Conservation (phyloP, 2,797 vertebrate species). For the Garrulus glandarius region DNA sequence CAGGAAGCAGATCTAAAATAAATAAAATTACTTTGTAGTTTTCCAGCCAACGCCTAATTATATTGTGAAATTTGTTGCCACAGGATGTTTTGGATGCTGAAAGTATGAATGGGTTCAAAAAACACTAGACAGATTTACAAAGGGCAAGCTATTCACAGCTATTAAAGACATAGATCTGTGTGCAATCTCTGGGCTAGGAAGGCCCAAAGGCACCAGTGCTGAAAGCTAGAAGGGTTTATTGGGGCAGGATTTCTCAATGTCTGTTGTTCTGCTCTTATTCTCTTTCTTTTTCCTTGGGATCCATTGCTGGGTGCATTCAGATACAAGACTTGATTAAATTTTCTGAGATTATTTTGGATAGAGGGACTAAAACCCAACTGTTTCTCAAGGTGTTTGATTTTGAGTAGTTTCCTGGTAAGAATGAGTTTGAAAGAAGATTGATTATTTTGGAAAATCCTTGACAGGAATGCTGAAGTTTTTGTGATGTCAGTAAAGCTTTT, state of each 20-base stretch:
- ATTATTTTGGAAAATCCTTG: neutral
- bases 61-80: conserved; percentile 65
- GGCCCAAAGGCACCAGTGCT: conserved; percentile 41
- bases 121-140: conserved; percentile 29
- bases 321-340: neutral
- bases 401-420: neutral
- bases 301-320: neutral
- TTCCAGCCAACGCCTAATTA: conserved; percentile 58
- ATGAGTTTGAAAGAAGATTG: neutral
- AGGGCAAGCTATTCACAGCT: conserved; percentile 4
- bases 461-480: neutral
- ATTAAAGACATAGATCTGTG: neutral
- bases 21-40: conserved; percentile 59
- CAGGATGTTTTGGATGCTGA: conserved; percentile 65
- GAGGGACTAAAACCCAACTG: neutral
- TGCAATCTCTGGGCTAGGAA: neutral
- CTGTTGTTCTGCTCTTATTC: neutral
- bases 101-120: conserved; percentile 57
- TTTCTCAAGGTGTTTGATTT: neutral
- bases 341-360: neutral
- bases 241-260: conserved; percentile 35
- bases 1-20: conserved; percentile 67
- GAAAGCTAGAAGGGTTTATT: neutral
- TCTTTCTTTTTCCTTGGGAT: neutral
- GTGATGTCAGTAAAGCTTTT: neutral